Conservation (phyloP, 2,888 invertebrate genomes). For the Sesia bembeciformis region DNA sequence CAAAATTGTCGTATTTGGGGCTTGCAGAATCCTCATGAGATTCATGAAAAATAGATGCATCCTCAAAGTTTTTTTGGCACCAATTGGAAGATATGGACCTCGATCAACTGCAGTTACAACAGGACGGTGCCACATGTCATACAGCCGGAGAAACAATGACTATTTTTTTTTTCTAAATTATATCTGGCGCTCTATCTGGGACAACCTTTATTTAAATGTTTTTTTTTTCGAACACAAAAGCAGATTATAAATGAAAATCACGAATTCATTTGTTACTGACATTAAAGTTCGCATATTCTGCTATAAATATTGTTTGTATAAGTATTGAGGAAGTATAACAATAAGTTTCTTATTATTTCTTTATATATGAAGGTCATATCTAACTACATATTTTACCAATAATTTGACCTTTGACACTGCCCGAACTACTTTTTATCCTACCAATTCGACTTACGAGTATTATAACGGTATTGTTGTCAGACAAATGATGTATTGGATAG, state of each 20-base stretch:
- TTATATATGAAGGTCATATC: not conserved
- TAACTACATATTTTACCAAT: not conserved
- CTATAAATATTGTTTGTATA: not conserved
- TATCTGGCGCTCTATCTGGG: too few relatives aligned
- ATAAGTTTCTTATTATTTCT: not conserved
- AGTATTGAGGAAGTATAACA: not conserved
- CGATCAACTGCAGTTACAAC: too few relatives aligned
- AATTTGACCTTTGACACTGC: constrained; percentile 15
- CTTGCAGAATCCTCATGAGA: too few relatives aligned
- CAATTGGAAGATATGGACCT: too few relatives aligned
- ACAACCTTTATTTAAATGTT: too few relatives aligned
- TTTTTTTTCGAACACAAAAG: too few relatives aligned
- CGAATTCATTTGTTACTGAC: not conserved
- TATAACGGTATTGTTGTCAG: constrained; percentile 29
- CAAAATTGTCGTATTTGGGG: too few relatives aligned
- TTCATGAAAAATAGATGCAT: too few relatives aligned
- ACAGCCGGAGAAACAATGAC: too few relatives aligned
- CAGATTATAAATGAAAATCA: not conserved
- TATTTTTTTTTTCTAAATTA: too few relatives aligned
- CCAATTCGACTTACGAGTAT: constrained; percentile 12
- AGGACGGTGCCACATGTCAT: too few relatives aligned
- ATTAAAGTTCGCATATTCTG: not conserved
- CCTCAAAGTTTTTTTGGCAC: too few relatives aligned
- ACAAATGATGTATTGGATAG: constrained; percentile 32
- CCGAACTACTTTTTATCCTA: constrained; percentile 10